Base-by-base conservation (phyloP, 2,888 invertebrate genomes). In the Invenusta paracnida region DNA sequence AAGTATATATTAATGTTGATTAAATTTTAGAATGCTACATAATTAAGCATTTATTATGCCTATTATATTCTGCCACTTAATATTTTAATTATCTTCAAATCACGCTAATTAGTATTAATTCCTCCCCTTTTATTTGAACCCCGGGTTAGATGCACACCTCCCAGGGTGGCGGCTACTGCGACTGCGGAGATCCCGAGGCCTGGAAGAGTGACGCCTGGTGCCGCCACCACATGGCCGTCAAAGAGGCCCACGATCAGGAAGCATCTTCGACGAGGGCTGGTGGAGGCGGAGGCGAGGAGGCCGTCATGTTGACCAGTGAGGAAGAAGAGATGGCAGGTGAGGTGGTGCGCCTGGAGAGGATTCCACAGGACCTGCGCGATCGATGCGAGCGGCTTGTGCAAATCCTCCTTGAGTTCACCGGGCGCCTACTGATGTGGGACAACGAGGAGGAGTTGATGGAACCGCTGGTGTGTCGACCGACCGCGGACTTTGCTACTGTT, bases 181-280 rank as follows among this genome's bases (percentile, higher is more conserved):
- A 85, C 82, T 85, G 85, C 30, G 85, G 85, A 23, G 85, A 85
- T 25, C 25, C 29, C 29, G 85, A 85, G 30, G 85, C 85, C 2
- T 85, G 85, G 81, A 85, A 79, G 29, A 29, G 1, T 17, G 73
- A 81, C 5, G 25, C 82, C 79, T 30, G 30, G 27, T 85, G 85
- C 82, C 67, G 28, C 17, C 30, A 81, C 29, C 85, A 85, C 27
- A 5, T 73, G 17, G 73, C 73, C 17, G 2, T 73, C 2, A 73
- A 73, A 23, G 17, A 73, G 27, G 27, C 25, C 23, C 73, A 73
- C 73, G 73, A 73, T 23, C 5, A 25, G 2, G 73, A 5, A 5
- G 17, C 73, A 2, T n/a, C 17, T 23, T 5, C 17, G 11, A 5
- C 11, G 11, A 11, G 5, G 17, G 48, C 48, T 48, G 48, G n/a